A percentile compares a stretch with the other conserved stretches of the same genome.
Conservation (phyloP, 2,888 invertebrate species). For the Ochlodes sylvanus region DNA sequence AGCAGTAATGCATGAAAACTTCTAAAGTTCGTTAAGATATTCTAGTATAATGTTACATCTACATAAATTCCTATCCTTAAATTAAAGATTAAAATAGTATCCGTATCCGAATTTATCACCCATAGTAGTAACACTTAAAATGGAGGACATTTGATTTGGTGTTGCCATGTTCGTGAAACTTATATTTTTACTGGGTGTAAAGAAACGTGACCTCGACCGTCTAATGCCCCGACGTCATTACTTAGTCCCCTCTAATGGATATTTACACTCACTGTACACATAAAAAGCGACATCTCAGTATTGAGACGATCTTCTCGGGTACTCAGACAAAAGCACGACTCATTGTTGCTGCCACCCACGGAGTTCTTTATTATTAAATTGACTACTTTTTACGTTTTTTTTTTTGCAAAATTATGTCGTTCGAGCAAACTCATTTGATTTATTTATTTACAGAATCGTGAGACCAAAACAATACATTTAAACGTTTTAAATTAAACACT, state of each 20-base stretch:
- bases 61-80: no score
- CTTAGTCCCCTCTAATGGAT: constrained; percentile 70
- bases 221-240: constrained; percentile 70
- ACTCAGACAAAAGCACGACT: constrained; percentile 24
- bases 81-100: no score
- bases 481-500: no score
- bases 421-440: not conserved
- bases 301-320: constrained; percentile 56
- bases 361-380: constrained; percentile 11
- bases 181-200: constrained; percentile 42
- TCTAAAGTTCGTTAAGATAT: no score
- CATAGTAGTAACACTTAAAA: not conserved
- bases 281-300: constrained; percentile 69
- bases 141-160: constrained; percentile 13
- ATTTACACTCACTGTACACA: constrained; percentile 69
- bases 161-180: constrained; percentile 31
- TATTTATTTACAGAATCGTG: no score
- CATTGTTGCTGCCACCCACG: constrained; percentile 20
- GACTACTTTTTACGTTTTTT: constrained; percentile 4
- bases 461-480: no score
- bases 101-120: no score
- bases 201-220: constrained; percentile 59
- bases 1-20: no score
- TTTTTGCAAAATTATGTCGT: constrained; percentile 6
- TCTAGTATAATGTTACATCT: no score